Evolutionary conservation across 2,888 invertebrate genomes (phyloP), one percentile per base, ranked within the genome.

Genomic region (Lochmaea crataegi): DNA sequence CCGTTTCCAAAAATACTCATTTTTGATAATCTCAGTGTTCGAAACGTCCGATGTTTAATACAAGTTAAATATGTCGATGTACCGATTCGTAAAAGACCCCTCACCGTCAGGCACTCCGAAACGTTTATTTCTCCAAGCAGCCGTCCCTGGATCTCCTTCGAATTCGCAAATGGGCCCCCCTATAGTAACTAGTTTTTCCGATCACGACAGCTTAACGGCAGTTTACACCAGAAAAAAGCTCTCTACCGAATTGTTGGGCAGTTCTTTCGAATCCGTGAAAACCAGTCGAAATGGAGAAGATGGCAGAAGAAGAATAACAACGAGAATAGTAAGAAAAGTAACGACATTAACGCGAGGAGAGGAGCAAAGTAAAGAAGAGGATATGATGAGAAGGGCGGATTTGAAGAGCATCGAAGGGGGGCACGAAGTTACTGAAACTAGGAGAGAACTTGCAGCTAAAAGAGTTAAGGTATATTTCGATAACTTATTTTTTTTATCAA

Each of bases 281-380:
- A 93, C 94, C 83, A 94, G 94, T 85, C 92, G 93, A 86, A 91
- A 92, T 84, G 93, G 92, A 73, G 92, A 93, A 78, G 92, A 92
- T 84, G 95, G 95, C 53, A 92, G 93, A 84, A 90, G 94, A 75
- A 91, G 95, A 79, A 94, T 96, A 78, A 96, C 95, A 38, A 94
- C 96, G 58, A 92, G 94, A 84, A 94, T 96, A 77, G 93, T 96
- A 67, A 90, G 95, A 76, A 96, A 96, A 86, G 95, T 96, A 81
- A 96, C 96, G 48, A 96, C 96, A 2, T 86, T 96, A 79, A 94
- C 95, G 76, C 90, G 96, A 16, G 96, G 95, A 56, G 96, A 96
- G 85, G 95, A 96, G 85, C 91, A 93, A 80, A 91, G 92, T 76
- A 89, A 90, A 41, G 89, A 92, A 51, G 94, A 95, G 83, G 92